A percentile compares a stretch with the other conserved stretches of the same genome.
These are phyloP conservation scores for Bembecia ichneumoniformis DNA, from an alignment of 2,888 invertebrate genomes.

Conservation along the genomic window DNA sequence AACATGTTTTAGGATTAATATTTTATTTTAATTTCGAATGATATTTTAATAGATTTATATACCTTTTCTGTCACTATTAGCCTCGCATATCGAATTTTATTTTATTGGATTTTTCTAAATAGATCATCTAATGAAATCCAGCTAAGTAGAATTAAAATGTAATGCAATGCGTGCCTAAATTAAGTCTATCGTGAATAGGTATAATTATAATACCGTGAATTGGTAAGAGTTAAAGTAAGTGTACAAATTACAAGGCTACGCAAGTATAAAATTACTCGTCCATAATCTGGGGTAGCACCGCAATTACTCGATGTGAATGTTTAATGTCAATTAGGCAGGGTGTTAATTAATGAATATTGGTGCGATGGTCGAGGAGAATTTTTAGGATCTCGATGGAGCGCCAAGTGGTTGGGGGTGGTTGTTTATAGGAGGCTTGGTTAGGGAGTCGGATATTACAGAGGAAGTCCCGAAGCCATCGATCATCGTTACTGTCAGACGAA, in stretches of 20 bases:
- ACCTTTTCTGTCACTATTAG: no score
- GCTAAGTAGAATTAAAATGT: no score
- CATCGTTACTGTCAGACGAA: slow-evolving; percentile 57
- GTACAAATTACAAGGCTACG: background rate
- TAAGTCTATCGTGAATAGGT: no score
- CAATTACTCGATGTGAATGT: background rate
- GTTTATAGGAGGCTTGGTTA: slow-evolving; percentile 17
- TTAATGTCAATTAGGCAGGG: background rate
- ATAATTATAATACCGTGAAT: background rate
- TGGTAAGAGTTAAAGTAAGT: background rate
- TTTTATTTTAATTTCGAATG: no score
- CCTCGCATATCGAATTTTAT: no score
- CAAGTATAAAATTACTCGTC: background rate
- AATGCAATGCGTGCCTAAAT: no score
- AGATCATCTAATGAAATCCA: no score
- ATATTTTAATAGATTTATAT: no score
- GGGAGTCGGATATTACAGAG: slow-evolving; percentile 53
- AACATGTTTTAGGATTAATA: no score
- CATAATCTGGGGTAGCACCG: background rate
- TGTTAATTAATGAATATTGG: background rate
- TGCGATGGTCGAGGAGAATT: background rate
- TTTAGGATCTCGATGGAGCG: slow-evolving; percentile 3
- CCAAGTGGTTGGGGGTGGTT: slow-evolving; percentile 15
- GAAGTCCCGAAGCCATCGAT: slow-evolving; percentile 54
- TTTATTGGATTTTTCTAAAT: no score